These are phyloP conservation scores for Odocoileus hemionus DNA, from an alignment of 2,113 vertebrate genomes.

Conservation along the genomic window DNA sequence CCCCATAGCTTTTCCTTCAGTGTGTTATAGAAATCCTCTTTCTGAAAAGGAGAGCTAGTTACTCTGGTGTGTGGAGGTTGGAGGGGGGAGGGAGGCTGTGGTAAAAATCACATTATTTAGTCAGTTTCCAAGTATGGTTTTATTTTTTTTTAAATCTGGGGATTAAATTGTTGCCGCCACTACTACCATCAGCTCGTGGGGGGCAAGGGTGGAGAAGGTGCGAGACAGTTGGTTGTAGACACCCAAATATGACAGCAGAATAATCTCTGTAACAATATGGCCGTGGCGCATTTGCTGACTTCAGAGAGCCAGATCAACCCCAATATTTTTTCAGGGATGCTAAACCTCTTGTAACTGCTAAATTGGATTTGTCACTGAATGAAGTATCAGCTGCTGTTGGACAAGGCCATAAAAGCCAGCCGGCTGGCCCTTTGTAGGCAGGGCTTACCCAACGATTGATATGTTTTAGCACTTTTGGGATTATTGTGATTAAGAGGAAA, in stretches of 20 bases:
- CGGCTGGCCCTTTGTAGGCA: constrained; percentile 87
- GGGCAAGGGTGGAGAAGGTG: background rate
- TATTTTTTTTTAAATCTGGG: constrained; percentile 52
- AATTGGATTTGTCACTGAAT: constrained; percentile 95
- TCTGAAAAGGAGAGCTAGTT: background rate
- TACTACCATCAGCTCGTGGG: background rate
- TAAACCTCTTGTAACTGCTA: constrained; percentile 87
- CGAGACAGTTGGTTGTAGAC: constrained; percentile 23
- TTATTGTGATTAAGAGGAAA: constrained; percentile 92
- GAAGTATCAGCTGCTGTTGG: constrained; percentile 89
- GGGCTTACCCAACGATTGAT: constrained; percentile 90
- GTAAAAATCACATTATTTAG: constrained; percentile 35
- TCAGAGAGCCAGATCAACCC: constrained; percentile 81
- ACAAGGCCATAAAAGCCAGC: constrained; percentile 87
- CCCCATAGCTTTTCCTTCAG: background rate
- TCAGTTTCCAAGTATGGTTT: constrained; percentile 50
- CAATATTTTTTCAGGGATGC: constrained; percentile 85
- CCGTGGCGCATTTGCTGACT: constrained; percentile 80
- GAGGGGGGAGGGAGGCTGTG: background rate
- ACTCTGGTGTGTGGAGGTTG: background rate
- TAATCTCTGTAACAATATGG: constrained; percentile 71
- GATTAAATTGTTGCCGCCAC: constrained; percentile 57
- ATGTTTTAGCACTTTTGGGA: constrained; percentile 88
- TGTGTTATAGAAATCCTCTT: constrained; percentile 57
- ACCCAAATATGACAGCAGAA: constrained; percentile 72